Evolutionary conservation across 2,888 invertebrate genomes (phyloP), one percentile per base, ranked within the genome.

Genomic region (Deilephila porcellus): DNA sequence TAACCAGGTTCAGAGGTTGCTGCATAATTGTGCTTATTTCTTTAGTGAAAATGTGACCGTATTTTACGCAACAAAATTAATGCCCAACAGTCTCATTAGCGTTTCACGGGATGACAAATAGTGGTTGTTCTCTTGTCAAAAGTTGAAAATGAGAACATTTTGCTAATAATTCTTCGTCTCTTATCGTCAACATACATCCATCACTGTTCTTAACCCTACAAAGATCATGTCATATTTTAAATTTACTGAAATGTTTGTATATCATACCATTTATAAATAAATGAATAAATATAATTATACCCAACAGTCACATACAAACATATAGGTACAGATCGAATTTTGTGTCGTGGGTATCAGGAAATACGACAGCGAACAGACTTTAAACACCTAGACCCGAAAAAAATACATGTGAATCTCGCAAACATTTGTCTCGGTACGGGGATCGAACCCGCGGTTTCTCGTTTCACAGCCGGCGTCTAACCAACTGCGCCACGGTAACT

Each of bases 21-120:
- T 52, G 52, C 14, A 25, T 25, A 67, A 67, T 52, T 67, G 45
- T 25, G n/a, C 45, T 67, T 67, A 67, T 67, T 67, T 52, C 4
- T 52, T 67, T 67, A 67, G 11, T 45, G 20, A 67, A 67, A 67
- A 67, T 67, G 67, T 52, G 17, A 20, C 67, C 67, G 25, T 52
- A 67, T 25, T 67, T 67, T 25, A 67, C 20, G 52, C 67, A 67
- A 67, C 67, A 67, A 67, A 52, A 67, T 67, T 45, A 52, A 67
- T 45, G 64, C 19, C 20, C 32, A 62, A 62, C 32, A 62, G 34
- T 67, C 52, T 67, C 67, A 67, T 67, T 67, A 67, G 52, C 52
- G 25, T 52, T 56, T 45, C 25, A 52, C 52, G 14, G 52, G 45
- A 67, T 52, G 25, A 67, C 25, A 45, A 67, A 52, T 64, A 67